Evolutionary conservation across 2,113 vertebrate species (phyloP), one percentile per base, ranked within the genome.

Genomic region (Mormoops blainvillei): DNA sequence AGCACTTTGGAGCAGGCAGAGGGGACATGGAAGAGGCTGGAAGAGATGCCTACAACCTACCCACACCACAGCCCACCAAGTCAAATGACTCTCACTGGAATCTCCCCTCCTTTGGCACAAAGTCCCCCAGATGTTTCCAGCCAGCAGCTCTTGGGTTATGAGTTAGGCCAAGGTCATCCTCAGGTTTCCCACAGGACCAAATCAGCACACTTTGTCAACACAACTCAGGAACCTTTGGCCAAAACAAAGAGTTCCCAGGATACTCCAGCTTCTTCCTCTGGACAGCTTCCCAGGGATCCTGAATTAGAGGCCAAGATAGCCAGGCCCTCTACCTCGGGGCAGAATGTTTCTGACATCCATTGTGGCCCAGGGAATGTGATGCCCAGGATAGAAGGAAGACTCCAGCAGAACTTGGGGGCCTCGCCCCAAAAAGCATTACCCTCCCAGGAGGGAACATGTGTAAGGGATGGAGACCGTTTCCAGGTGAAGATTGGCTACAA

Each of bases 401-500:
- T 38, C 16, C 86, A 41, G 10, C 87, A 90, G 33, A 89, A 45
- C 33, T 11, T n/a, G 4, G 86, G 48, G 19, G 15, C 65, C 20
- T 86, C 92, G 22, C 63, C 54, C 33, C 99, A 98, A 78, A 99
- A 98, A 94, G 67, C 97, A 45, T 88, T 76, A 15, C 92, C 93
- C 85, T 92, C 97, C 80, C 97, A 98, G 13, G 98, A 98, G 92
- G 99, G 99, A 33, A 98, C 94, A 52, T 99, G 99, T 86, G 95
- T 99, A 15, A 96, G 97, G 90, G 98, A 98, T 0, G 98, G 99
- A 48, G 98, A 98, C 50, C 98, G 99, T 24, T 99, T 99, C 98
- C 98, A 98, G 91, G 99, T 99, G 0, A 99, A 99, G 98, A 98
- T 99, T 12, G 97, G 99, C 26, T 99, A 99, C 97, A 98, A 99